phyloP scores from a whole-genome alignment of 1,140 invertebrate species.

The Chrysomallon squamiferum region DNA sequence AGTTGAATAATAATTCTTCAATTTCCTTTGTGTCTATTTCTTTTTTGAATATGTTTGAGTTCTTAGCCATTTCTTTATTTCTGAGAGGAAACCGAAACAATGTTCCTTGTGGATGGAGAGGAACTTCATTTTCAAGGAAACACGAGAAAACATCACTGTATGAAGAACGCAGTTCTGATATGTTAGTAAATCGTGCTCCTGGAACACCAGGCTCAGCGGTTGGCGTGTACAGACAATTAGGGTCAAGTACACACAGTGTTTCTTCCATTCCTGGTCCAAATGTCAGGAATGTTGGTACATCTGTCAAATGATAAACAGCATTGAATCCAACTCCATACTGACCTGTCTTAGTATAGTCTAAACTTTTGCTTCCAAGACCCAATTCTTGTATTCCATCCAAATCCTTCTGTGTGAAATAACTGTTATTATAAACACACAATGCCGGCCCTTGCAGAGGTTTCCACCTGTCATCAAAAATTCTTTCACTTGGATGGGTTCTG shows the following conservation, averaged over 20 bases:
- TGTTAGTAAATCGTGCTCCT: no score
- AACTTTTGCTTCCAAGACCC: slow-evolving; percentile 40
- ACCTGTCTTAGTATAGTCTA: slow-evolving; percentile 41
- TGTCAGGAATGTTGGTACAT: slow-evolving; percentile 50
- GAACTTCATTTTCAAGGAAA: slow-evolving; percentile 29
- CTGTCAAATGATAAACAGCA: slow-evolving; percentile 57
- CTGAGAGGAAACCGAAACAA: slow-evolving; percentile 42
- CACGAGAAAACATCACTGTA: slow-evolving; percentile 38
- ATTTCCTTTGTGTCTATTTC: background rate
- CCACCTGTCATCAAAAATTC: slow-evolving; percentile 32
- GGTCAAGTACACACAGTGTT: slow-evolving; percentile 52
- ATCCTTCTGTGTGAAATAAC: slow-evolving; percentile 46
- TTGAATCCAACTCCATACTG: slow-evolving; percentile 57
- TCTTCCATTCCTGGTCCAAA: slow-evolving; percentile 29
- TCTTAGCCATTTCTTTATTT: slow-evolving; percentile 25
- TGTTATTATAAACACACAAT: slow-evolving; percentile 51
- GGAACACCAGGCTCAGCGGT: slow-evolving; percentile 20
- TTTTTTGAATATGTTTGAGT: slow-evolving; percentile 28
- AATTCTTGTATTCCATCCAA: slow-evolving; percentile 48
- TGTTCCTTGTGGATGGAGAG: slow-evolving; percentile 19
- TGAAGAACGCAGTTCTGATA: slow-evolving; percentile 9
- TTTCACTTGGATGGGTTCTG: slow-evolving; percentile 24
- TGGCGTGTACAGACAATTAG: slow-evolving; percentile 45
- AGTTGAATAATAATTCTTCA: background rate
- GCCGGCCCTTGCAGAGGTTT: slow-evolving; percentile 45